Base-by-base conservation (phyloP, 1,140 invertebrate genomes). In the Pseudomyrmex concolor region DNA sequence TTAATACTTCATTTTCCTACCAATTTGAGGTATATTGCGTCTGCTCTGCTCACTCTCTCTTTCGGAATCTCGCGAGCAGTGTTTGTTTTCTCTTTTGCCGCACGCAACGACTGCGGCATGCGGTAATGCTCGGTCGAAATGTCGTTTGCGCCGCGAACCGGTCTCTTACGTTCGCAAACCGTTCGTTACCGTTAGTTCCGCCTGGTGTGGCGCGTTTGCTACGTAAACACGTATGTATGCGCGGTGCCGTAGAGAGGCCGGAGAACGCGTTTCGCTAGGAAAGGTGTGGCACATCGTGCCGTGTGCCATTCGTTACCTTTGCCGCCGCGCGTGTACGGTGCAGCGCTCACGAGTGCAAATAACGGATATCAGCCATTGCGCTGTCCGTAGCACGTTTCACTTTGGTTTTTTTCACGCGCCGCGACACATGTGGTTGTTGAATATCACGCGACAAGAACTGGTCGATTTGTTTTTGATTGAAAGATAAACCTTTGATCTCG, bases 111-210 rank as follows among this genome's bases (percentile, higher is more conserved):
- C 15, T n/a, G 73, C 12, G 48, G 48, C 48, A 68, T 25, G 25
- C 25, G 25, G 25, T 13, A 74, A 73, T 67, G 72, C 80, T 76
- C 71, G 84, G 66, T 63, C 78, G 84, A 86, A 86, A 89, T 89
- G 88, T 86, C 88, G 87, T 89, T 89, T 89, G 76, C 87, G 70
- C 62, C 84, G 77, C 59, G 77, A 89, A 89, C 81, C 73, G 72
- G 88, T 86, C 82, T 83, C 88, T 89, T 89, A 89, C 88, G 83
- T 89, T 86, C 87, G 84, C 77, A 89, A 34, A 89, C 87, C 84
- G 87, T 89, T 89, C 88, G 88, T 89, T 89, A 89, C 80, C 84
- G 87, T 89, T 89, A 89, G 88, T 89, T 89, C 87, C 88, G 88
- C 88, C 78, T 86, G 87, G 85, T 73, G 34, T 73, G 78, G 59